Conservation (phyloP, 1,140 invertebrate species). For the Paraescarpia echinospica region DNA sequence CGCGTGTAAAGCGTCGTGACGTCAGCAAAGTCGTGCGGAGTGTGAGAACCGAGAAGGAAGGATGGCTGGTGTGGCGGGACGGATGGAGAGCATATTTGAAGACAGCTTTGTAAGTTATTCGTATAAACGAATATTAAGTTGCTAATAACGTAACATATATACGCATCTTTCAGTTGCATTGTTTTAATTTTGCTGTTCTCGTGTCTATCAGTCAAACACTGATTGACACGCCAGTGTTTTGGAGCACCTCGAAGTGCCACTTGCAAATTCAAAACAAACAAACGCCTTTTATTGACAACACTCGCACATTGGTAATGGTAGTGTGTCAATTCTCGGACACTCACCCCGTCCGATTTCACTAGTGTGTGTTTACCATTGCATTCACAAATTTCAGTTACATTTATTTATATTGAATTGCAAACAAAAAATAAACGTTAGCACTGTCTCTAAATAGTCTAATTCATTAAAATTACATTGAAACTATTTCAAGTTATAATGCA, state of each 20-base stretch:
- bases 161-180: background rate
- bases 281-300: constrained; percentile 1
- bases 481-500: too few relatives aligned
- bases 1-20: background rate
- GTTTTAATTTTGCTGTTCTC: background rate
- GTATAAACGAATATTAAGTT: background rate
- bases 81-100: constrained; percentile 8
- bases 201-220: background rate
- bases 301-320: background rate
- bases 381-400: background rate
- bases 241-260: background rate
- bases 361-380: background rate
- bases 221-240: background rate
- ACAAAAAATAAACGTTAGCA: too few relatives aligned
- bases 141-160: background rate
- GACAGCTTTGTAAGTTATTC: constrained; percentile 12
- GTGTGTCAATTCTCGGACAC: background rate
- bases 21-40: constrained; percentile 5
- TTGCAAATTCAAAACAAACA: background rate
- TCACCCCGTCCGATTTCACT: background rate
- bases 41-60: constrained; percentile 5
- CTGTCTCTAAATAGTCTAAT: too few relatives aligned
- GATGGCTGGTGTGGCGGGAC: constrained; percentile 18
- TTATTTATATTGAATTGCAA: too few relatives aligned
- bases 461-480: too few relatives aligned